Evolutionary conservation across 2,888 invertebrate genomes (phyloP).

Genomic region (Stenurella melanura): DNA sequence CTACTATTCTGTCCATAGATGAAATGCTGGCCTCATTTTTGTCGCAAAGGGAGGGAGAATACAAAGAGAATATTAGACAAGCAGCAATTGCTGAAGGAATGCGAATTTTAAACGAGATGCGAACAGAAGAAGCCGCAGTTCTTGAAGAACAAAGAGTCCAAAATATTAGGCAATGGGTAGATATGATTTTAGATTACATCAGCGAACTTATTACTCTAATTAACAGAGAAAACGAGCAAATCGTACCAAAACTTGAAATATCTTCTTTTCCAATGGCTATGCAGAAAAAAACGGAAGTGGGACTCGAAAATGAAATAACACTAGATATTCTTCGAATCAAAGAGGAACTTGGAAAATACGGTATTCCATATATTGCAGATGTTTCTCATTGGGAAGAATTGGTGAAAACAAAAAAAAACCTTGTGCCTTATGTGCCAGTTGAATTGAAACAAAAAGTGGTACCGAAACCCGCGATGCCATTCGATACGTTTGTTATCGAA

Average conservation of each 20-base stretch:
- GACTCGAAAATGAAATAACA: slow-evolving; percentile 53
- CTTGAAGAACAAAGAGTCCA: slow-evolving; percentile 57
- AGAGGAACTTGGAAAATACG: slow-evolving; percentile 50
- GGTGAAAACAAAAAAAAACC: slow-evolving; percentile 53
- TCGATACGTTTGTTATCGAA: slow-evolving; percentile 74
- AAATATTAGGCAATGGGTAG: slow-evolving; percentile 72
- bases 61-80: slow-evolving; percentile 71
- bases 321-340: slow-evolving; percentile 40
- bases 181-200: slow-evolving; percentile 42
- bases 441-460: slow-evolving; percentile 57
- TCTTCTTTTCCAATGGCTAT: slow-evolving; percentile 65
- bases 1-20: slow-evolving; percentile 72
- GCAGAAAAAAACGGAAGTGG: slow-evolving; percentile 49
- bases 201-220: slow-evolving; percentile 48
- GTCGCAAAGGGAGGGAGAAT: slow-evolving; percentile 59
- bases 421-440: slow-evolving; percentile 57
- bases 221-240: slow-evolving; percentile 51
- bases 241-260: slow-evolving; percentile 56
- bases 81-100: slow-evolving; percentile 62
- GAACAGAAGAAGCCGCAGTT: slow-evolving; percentile 58
- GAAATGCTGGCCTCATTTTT: slow-evolving; percentile 62
- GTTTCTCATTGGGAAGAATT: slow-evolving; percentile 41
- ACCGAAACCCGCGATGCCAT: slow-evolving; percentile 64
- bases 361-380: slow-evolving; percentile 48
- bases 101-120: slow-evolving; percentile 58